Conservation (phyloP, 1,140 invertebrate genomes). For the Cryptotermes secundus region DNA sequence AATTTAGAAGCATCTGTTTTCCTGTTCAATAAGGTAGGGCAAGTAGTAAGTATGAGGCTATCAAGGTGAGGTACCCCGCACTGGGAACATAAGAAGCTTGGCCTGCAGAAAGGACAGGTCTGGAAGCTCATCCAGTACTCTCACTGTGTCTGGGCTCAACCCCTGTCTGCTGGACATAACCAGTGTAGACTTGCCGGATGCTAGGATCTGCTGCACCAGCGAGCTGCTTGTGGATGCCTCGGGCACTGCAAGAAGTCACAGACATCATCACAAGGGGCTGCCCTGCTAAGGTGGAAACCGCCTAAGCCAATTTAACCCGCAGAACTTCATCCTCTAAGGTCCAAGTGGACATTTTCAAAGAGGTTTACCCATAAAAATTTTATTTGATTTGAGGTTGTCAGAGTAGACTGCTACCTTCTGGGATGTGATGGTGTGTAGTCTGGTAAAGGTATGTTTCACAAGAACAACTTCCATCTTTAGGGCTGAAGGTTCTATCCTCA, state of each 20-base stretch:
- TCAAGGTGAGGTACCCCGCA: background rate
- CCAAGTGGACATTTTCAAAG: too few relatives aligned
- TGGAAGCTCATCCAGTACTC: conserved; percentile 28
- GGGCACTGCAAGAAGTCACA: background rate
- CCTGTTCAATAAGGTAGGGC: background rate
- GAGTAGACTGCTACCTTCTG: too few relatives aligned
- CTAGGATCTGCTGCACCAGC: conserved; percentile 18
- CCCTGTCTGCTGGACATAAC: background rate
- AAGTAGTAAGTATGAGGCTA: background rate
- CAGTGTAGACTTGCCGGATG: background rate
- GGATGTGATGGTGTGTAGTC: too few relatives aligned
- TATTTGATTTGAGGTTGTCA: too few relatives aligned
- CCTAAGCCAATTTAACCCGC: too few relatives aligned
- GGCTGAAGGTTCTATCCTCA: too few relatives aligned
- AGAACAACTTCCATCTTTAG: too few relatives aligned
- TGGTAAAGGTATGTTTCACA: too few relatives aligned
- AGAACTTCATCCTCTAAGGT: too few relatives aligned
- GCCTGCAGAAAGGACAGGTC: conserved; percentile 31
- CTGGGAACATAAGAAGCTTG: conserved; percentile 27
- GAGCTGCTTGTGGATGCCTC: background rate
- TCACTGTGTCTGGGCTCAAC: conserved; percentile 28
- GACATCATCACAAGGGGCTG: background rate
- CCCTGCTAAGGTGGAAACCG: too few relatives aligned
- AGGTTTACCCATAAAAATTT: too few relatives aligned
- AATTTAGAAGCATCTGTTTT: background rate